Evolutionary conservation across 2,888 invertebrate genomes (phyloP).

Genomic region (Rhagonycha lutea): DNA sequence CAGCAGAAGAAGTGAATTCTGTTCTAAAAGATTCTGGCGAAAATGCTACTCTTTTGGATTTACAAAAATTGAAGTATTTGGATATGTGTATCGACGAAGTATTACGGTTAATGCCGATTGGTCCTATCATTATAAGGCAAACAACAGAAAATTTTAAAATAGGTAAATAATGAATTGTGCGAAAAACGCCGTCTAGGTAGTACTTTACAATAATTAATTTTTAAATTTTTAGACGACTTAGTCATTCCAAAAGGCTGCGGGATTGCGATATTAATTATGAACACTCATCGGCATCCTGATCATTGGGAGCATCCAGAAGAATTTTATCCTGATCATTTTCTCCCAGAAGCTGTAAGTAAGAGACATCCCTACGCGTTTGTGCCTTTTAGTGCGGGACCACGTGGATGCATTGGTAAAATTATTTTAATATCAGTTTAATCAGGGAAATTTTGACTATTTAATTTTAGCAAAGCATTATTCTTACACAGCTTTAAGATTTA

Average conservation of each 20-base stretch:
- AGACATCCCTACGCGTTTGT: slow-evolving; percentile 43
- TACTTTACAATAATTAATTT: no score
- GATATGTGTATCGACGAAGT: slow-evolving; percentile 46
- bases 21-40: no score
- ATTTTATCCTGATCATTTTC: slow-evolving; percentile 49
- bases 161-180: slow-evolving; percentile 30
- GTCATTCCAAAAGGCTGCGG: slow-evolving; percentile 39
- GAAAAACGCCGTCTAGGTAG: not conserved
- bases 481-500: slow-evolving; percentile 37
- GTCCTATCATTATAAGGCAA: slow-evolving; percentile 42
- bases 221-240: slow-evolving; percentile 29
- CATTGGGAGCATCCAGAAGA: slow-evolving; percentile 45
- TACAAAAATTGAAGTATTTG: slow-evolving; percentile 31
- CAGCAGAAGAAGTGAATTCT: no score
- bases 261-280: slow-evolving; percentile 40
- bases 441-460: not conserved
- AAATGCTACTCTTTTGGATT: slow-evolving; percentile 4
- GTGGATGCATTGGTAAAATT: not conserved
- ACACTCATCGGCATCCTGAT: slow-evolving; percentile 41
- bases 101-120: slow-evolving; percentile 44
- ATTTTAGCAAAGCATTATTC: slow-evolving; percentile 43
- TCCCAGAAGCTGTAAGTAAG: slow-evolving; percentile 40
- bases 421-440: not conserved
- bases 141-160: slow-evolving; percentile 38
- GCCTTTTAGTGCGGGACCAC: slow-evolving; percentile 46